Conservation (phyloP, 2,797 vertebrate genomes). For the Cygnus olor region DNA sequence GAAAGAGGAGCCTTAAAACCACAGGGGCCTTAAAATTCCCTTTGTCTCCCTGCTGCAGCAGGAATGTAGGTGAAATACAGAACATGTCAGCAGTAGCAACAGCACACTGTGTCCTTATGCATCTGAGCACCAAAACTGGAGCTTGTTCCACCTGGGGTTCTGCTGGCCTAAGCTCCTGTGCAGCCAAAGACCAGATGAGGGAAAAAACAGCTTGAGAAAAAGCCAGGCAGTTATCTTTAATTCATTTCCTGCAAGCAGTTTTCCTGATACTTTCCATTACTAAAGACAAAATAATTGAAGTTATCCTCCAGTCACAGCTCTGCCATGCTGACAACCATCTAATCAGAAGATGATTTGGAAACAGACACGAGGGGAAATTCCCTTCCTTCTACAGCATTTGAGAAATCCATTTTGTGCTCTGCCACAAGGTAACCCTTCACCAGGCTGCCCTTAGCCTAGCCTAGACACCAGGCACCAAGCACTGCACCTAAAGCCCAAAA, state of each 20-base stretch:
- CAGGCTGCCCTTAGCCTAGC: neutral
- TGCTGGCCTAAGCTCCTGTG: neutral
- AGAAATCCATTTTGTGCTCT: neutral
- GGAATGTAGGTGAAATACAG: fast-evolving
- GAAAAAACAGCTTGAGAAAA: neutral
- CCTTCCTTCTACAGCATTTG: neutral
- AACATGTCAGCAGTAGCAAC: neutral
- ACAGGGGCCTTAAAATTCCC: neutral
- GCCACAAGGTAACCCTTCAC: neutral
- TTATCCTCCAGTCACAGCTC: neutral
- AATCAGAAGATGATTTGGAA: conserved; percentile 1
- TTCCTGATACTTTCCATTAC: neutral
- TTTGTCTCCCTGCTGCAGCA: neutral
- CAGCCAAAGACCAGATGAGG: neutral
- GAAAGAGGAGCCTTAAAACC: neutral
- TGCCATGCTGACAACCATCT: neutral
- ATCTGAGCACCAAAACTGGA: neutral
- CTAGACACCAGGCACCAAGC: neutral
- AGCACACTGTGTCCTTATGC: neutral
- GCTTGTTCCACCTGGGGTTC: neutral
- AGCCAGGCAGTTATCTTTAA: neutral
- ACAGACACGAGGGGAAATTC: neutral
- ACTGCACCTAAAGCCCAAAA: neutral
- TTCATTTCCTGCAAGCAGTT: neutral
- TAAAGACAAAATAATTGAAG: neutral